Evolutionary conservation across 2,797 vertebrate genomes (phyloP).

Genomic region (Callimico goeldii): DNA sequence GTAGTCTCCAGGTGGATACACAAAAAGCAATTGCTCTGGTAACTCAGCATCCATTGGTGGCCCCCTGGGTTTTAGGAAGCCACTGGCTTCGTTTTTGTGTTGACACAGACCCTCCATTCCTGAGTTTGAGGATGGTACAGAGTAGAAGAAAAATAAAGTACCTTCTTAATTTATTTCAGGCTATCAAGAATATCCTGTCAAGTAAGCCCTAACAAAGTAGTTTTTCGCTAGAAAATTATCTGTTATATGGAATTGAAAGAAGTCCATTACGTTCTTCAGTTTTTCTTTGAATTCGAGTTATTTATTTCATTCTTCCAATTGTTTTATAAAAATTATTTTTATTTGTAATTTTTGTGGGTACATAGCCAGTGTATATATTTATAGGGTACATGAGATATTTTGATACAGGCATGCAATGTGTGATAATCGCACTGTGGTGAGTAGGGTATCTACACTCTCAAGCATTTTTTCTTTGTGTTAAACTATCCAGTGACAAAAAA

Average conservation of each 20-base stretch:
- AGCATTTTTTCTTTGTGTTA: too few species aligned
- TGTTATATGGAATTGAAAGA: not conserved
- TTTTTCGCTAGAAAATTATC: not conserved
- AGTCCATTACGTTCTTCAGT: not conserved
- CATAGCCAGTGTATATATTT: too few species aligned
- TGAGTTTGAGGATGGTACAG: not conserved
- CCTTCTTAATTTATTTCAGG: not conserved
- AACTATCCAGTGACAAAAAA: too few species aligned
- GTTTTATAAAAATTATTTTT: not conserved
- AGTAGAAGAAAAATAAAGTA: not conserved
- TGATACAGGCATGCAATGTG: too few species aligned
- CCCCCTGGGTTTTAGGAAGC: not conserved
- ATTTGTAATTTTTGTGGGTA: too few species aligned
- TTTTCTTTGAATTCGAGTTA: conserved; percentile 11
- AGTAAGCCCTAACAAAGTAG: not conserved
- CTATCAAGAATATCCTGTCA: not conserved
- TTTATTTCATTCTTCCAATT: conserved; percentile 5
- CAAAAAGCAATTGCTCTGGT: not conserved
- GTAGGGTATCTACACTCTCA: too few species aligned
- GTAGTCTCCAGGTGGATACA: not conserved
- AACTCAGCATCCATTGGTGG: not conserved
- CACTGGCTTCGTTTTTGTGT: not conserved
- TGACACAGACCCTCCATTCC: not conserved
- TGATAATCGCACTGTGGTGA: too few species aligned
- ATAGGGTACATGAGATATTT: too few species aligned